A percentile compares a stretch with the other conserved stretches of the same genome.
Conservation (phyloP, 2,888 invertebrate genomes). For the Drosophila demipolita region DNA sequence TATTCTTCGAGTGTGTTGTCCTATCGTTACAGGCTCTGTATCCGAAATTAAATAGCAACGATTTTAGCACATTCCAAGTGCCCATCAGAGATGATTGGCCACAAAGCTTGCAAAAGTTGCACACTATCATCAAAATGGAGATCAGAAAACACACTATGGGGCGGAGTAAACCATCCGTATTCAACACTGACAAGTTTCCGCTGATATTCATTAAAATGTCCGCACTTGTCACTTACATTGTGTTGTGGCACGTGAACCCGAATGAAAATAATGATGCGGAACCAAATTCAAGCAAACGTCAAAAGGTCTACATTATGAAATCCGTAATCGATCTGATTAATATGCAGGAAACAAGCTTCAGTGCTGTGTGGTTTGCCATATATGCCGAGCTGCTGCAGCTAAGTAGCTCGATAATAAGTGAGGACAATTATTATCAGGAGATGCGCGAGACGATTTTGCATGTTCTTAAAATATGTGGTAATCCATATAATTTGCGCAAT, state of each 20-base stretch:
- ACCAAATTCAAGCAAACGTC: slow-evolving; percentile 59
- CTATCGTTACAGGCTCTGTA: slow-evolving; percentile 74
- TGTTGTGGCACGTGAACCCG: slow-evolving; percentile 69
- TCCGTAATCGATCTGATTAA: slow-evolving; percentile 62
- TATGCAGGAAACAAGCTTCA: slow-evolving; percentile 60
- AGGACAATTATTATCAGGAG: slow-evolving; percentile 76
- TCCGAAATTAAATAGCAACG: slow-evolving; percentile 70
- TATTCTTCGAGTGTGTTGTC: slow-evolving; percentile 70
- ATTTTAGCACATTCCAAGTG: slow-evolving; percentile 70
- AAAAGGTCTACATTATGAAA: slow-evolving; percentile 68
- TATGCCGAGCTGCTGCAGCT: slow-evolving; percentile 72
- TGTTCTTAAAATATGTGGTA: slow-evolving; percentile 67
- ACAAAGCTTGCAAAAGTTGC: slow-evolving; percentile 73
- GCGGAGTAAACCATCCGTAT: slow-evolving; percentile 55
- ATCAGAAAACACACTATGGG: slow-evolving; percentile 68
- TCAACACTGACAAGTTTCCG: slow-evolving; percentile 60
- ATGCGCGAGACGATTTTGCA: slow-evolving; percentile 54
- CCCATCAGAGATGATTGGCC: slow-evolving; percentile 65
- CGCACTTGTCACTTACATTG: slow-evolving; percentile 75
- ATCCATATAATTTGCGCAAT: slow-evolving; percentile 64
- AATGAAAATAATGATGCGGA: neutral
- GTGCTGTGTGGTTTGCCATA: slow-evolving; percentile 82
- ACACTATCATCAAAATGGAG: slow-evolving; percentile 77
- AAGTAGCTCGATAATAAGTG: slow-evolving; percentile 66
- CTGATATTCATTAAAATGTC: slow-evolving; percentile 77